Evolutionary conservation across 2,888 invertebrate genomes (phyloP).

Genomic region (Pristionchus arcanus): DNA sequence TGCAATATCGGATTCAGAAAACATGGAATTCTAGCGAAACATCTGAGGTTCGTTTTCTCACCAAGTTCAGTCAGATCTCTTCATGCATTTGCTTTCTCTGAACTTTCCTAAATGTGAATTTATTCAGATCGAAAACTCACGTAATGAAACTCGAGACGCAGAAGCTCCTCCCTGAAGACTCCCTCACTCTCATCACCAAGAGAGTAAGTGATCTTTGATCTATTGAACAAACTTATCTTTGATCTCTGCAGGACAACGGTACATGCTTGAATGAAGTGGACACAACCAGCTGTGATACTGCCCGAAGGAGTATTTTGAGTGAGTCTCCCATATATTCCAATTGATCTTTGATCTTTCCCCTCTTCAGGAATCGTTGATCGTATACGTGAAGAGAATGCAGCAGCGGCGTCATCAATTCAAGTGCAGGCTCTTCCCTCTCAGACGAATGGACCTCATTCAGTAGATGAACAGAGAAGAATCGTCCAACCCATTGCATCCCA

Average conservation of each 20-base stretch:
- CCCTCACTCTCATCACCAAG: conserved; percentile 92
- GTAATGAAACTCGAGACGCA: conserved; percentile 84
- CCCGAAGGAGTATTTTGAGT: conserved; percentile 80
- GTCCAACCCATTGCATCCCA: conserved; percentile 43
- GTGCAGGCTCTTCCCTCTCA: conserved; percentile 51
- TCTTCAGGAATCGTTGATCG: conserved; percentile 60
- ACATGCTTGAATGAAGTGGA: conserved; percentile 94
- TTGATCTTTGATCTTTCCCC: conserved; percentile 27
- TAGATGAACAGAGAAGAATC: conserved; percentile 47
- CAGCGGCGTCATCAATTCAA: conserved; percentile 23
- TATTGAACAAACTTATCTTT: conserved; percentile 13
- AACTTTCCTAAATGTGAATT: neutral
- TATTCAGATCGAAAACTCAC: conserved; percentile 79
- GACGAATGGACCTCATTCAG: conserved; percentile 49
- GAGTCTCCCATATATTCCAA: conserved; percentile 24
- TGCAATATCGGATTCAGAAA: conserved; percentile 95
- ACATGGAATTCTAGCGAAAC: conserved; percentile 96
- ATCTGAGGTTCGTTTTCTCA: conserved; percentile 84
- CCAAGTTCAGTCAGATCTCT: neutral
- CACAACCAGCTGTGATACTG: conserved; percentile 95
- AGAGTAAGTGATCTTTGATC: conserved; percentile 48
- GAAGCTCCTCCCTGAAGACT: conserved; percentile 92
- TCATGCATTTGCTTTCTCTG: neutral
- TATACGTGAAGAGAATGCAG: conserved; percentile 59
- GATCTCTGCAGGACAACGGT: conserved; percentile 82